These are phyloP conservation scores for Ammodytes marinus DNA, from an alignment of 2,113 vertebrate species.

Conservation along the genomic window DNA sequence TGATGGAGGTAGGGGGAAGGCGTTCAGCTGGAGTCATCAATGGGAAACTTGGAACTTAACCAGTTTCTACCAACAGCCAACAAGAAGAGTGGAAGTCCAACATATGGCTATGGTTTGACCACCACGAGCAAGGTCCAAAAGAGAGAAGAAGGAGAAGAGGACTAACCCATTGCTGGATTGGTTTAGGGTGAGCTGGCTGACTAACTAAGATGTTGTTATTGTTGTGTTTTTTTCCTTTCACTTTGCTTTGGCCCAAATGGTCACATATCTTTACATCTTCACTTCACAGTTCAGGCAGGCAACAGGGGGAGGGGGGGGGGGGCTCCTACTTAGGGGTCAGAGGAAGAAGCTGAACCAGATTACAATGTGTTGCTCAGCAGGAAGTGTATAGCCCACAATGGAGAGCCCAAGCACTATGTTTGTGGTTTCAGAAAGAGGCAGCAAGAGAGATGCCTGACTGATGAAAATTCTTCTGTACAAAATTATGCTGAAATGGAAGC, in stretches of 20 bases:
- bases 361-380: constrained; percentile 42
- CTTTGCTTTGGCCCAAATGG: neutral
- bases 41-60: constrained; percentile 56
- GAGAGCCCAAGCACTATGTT: constrained; percentile 26
- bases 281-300: neutral
- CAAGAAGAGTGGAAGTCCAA: constrained; percentile 41
- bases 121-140: constrained; percentile 16
- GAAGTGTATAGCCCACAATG: constrained; percentile 30
- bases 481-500: constrained; percentile 19
- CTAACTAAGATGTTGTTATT: neutral
- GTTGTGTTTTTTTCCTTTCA: neutral
- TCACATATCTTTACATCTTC: neutral
- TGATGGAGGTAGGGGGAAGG: constrained; percentile 59
- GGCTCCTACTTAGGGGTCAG: neutral
- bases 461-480: constrained; percentile 25
- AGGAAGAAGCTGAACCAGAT: constrained; percentile 13
- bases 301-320: neutral
- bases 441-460: constrained; percentile 7
- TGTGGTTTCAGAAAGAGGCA: constrained; percentile 10
- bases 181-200: constrained; percentile 69
- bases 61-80: constrained; percentile 42
- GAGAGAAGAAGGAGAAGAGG: constrained; percentile 40
- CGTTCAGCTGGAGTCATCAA: constrained; percentile 43
- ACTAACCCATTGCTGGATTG: constrained; percentile 46
- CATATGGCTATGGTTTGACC: constrained; percentile 55